Base-by-base conservation (phyloP, 1,140 invertebrate species). In the Tenebrio molitor region DNA sequence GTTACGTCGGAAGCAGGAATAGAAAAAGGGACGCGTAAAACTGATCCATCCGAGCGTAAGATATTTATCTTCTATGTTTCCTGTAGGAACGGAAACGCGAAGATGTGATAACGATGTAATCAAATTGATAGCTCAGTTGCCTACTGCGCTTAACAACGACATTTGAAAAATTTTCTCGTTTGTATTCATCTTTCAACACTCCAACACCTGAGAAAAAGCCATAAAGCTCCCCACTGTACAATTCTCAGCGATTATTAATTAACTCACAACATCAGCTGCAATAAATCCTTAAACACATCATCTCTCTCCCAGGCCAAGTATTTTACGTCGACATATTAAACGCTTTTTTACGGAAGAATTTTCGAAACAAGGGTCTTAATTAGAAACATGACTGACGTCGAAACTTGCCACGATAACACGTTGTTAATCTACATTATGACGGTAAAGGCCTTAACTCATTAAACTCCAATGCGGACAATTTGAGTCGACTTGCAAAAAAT, bases 191-290 rank as follows among this genome's bases (percentile, higher is more conserved):
- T 53, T 69, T 39, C 16, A 53, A 21, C 67, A 33, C 39, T 14
- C 53, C 34, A 33, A 36, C 46, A 58, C 44, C 67, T 69, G 29
- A 29, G 46, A 23, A 21, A 23, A 53, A 42, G 33, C 36, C 93
- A 44, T 44, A 67, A 67, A 65, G 64, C 23, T 25, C 50, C 29
- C 15, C 50, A 29, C 50, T 5, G 12, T 29, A n/a, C 4, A 2
- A 39, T 39, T n/a, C 36, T 39, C 36, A 29, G 21, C 21, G 23
- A 21, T 58, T 58, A 58, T 29, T 58, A 58, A 58, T 58, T 58
- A 58, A 58, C 50, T 58, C 29, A 29, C 29, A 58, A 58, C 50
- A 29, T 25, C 23, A 1, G n/a, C 29, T 15, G 10, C 2, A 58
- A 58, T 29, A 58, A 58, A 58, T 58, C 19, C n/a, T 23, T 23